Evolutionary conservation across 1,140 invertebrate genomes (phyloP).

Genomic region (Coboldia fuscipes): DNA sequence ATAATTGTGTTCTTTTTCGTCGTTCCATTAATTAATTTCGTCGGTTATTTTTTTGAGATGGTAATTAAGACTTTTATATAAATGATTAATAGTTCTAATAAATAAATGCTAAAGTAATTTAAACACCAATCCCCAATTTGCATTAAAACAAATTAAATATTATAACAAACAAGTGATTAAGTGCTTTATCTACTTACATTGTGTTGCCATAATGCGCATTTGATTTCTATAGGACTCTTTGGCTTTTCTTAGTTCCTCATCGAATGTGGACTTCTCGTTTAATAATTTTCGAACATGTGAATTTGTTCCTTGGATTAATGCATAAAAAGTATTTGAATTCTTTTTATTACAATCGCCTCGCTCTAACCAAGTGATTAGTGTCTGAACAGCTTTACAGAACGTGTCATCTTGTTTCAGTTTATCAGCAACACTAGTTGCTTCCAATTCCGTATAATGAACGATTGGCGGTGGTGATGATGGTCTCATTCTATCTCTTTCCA

Average conservation of each 20-base stretch:
- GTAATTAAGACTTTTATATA: too few species aligned
- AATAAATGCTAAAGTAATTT: too few species aligned
- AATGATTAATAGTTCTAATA: too few species aligned
- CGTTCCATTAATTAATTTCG: too few species aligned
- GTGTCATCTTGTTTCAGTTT: constrained; percentile 66
- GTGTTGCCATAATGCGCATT: constrained; percentile 55
- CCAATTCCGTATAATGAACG: constrained; percentile 67
- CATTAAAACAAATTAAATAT: not conserved
- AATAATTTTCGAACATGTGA: constrained; percentile 68
- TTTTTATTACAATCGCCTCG: constrained; percentile 76
- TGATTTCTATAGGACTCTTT: constrained; percentile 58
- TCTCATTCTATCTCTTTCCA: constrained; percentile 48
- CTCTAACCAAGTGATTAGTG: constrained; percentile 75
- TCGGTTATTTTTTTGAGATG: too few species aligned
- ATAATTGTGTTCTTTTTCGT: too few species aligned
- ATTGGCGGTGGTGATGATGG: constrained; percentile 68
- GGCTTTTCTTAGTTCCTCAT: constrained; percentile 65
- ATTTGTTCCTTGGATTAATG: constrained; percentile 84
- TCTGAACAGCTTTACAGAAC: constrained; percentile 53
- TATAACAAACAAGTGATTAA: constrained; percentile 1
- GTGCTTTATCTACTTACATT: constrained; percentile 70
- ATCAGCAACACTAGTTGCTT: constrained; percentile 54
- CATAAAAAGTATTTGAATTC: constrained; percentile 77
- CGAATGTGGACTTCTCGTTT: constrained; percentile 60
- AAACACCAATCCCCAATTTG: too few species aligned